Evolutionary conservation across 2,113 vertebrate genomes (phyloP).

Genomic region (Pteruthius melanotis): DNA sequence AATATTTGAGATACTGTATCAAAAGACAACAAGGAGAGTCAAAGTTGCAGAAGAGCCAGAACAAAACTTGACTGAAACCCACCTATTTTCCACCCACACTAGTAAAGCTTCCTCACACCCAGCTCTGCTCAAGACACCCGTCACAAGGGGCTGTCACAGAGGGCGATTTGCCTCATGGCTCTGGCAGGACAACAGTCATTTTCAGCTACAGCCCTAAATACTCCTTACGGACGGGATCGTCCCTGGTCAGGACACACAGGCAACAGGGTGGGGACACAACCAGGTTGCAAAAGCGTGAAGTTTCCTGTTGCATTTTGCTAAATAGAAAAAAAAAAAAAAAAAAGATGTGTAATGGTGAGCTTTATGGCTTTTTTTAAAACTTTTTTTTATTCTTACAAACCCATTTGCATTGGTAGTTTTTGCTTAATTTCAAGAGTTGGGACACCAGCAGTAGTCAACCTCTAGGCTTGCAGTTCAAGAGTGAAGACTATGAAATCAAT

Average conservation of each 20-base stretch:
- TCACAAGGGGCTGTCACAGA: rapidly evolving
- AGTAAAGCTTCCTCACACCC: not conserved
- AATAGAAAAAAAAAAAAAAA: not conserved
- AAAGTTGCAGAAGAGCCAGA: not conserved
- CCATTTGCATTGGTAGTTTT: not conserved
- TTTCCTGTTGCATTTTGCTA: rapidly evolving
- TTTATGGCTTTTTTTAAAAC: not conserved
- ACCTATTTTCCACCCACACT: not conserved
- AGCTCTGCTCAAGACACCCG: not conserved
- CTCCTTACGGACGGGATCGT: rapidly evolving
- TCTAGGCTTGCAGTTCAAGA: not conserved
- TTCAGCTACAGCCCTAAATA: not conserved
- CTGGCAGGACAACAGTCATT: not conserved
- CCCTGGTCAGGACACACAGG: not conserved
- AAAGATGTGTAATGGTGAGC: not conserved
- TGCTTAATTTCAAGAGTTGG: not conserved
- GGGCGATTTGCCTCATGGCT: rapidly evolving
- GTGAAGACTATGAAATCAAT: not conserved
- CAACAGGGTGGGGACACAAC: not conserved
- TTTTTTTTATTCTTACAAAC: constrained; percentile 50
- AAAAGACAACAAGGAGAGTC: not conserved
- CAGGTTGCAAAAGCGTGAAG: not conserved
- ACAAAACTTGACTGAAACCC: rapidly evolving
- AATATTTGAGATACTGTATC: not conserved
- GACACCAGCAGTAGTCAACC: not conserved